A percentile compares a stretch with the other conserved stretches of the same genome.
Conservation (phyloP, 2,113 vertebrate genomes). For the Urocolius indicus region DNA sequence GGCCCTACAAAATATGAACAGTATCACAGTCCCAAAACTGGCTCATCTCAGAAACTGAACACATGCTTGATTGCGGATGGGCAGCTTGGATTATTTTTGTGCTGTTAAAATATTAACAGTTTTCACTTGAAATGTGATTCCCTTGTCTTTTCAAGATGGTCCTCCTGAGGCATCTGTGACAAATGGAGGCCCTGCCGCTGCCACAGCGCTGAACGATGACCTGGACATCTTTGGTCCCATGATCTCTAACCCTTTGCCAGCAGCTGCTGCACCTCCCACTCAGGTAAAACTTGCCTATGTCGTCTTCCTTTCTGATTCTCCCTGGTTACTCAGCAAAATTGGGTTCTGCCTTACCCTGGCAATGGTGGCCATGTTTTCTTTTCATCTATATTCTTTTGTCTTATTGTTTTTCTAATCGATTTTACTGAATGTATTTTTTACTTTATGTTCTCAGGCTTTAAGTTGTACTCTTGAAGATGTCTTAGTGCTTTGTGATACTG, state of each 20-base stretch:
- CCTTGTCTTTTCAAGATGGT: conserved; percentile 78
- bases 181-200: conserved; percentile 76
- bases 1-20: background rate
- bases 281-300: conserved; percentile 70
- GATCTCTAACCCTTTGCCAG: conserved; percentile 95
- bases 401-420: background rate
- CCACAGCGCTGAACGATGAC: conserved; percentile 83
- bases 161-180: conserved; percentile 80
- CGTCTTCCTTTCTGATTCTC: background rate
- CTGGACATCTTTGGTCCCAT: conserved; percentile 98
- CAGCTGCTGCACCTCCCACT: conserved; percentile 69
- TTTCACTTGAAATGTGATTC: background rate
- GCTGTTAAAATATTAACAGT: background rate
- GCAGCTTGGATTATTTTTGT: background rate
- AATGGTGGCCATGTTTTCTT: background rate
- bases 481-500: background rate
- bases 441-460: background rate
- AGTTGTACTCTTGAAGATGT: background rate
- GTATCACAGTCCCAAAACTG: background rate
- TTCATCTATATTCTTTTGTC: background rate
- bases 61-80: background rate
- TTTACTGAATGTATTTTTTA: background rate
- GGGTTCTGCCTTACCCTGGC: background rate
- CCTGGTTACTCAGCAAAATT: background rate
- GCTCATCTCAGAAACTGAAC: background rate